These are phyloP conservation scores for Grammomys dolichurus DNA, from an alignment of 2,113 vertebrate genomes.

Conservation along the genomic window DNA sequence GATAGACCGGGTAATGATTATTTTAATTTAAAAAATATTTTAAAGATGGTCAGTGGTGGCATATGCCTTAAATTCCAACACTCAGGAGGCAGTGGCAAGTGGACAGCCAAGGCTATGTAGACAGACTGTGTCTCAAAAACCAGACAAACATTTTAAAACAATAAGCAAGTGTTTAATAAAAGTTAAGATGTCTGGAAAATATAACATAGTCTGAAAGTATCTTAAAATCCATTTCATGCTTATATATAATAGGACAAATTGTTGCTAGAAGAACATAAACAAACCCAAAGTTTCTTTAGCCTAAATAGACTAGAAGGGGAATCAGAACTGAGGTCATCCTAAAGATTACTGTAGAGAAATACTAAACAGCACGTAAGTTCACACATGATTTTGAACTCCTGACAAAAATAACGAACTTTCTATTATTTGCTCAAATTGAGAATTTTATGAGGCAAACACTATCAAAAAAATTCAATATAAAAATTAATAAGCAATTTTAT, in stretches of 20 bases:
- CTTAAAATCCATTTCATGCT: conserved; percentile 54
- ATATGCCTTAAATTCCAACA: background rate
- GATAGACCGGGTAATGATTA: background rate
- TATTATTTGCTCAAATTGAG: conserved; percentile 77
- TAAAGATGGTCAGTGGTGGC: background rate
- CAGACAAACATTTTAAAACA: conserved; percentile 48
- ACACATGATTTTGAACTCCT: conserved; percentile 82
- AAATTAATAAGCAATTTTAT: conserved; percentile 68
- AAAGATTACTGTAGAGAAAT: conserved; percentile 79
- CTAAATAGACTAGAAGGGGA: conserved; percentile 60
- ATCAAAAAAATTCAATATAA: conserved; percentile 69
- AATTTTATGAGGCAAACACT: conserved; percentile 74
- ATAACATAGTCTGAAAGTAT: background rate
- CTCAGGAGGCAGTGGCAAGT: background rate
- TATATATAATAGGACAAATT: background rate
- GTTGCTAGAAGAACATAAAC: conserved; percentile 20
- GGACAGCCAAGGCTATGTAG: background rate
- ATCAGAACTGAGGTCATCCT: conserved; percentile 8
- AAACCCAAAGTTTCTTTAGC: conserved; percentile 66
- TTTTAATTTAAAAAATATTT: conserved; percentile 35
- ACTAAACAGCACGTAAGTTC: conserved; percentile 80
- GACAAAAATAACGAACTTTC: conserved; percentile 80
- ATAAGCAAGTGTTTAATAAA: conserved; percentile 20
- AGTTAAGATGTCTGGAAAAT: conserved; percentile 31
- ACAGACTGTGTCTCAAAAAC: background rate